Evolutionary conservation across 2,113 vertebrate species (phyloP).

Genomic region (Gambusia holbrooki): DNA sequence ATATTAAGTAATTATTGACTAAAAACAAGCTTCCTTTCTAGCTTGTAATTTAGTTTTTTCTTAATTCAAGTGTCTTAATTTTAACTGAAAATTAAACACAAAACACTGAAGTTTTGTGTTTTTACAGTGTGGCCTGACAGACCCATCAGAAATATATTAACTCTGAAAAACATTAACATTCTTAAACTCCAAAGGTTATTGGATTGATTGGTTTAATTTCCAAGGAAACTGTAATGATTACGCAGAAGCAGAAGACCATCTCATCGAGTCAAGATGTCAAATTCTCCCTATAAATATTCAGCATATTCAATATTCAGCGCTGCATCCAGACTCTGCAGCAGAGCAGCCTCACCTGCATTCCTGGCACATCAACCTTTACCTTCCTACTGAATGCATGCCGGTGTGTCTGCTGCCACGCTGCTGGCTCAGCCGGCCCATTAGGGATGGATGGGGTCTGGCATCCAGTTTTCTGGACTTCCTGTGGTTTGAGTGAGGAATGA

Average conservation of each 20-base stretch:
- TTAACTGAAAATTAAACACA: too few species aligned
- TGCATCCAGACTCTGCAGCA: conserved; percentile 39
- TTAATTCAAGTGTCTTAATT: too few species aligned
- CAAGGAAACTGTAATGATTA: conserved; percentile 34
- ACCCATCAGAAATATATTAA: not conserved
- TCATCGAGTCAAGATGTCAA: conserved; percentile 35
- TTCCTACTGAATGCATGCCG: conserved; percentile 51
- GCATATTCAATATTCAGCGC: not conserved
- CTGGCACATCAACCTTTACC: conserved; percentile 61
- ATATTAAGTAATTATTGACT: too few species aligned
- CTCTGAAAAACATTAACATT: not conserved
- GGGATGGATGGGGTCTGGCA: conserved; percentile 70
- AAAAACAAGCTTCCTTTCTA: too few species aligned
- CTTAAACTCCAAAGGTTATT: conserved; percentile 6
- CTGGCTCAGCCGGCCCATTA: conserved; percentile 57
- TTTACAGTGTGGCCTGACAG: not conserved
- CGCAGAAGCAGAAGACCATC: conserved; percentile 26
- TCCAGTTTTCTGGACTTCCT: conserved; percentile 61
- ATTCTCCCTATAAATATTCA: conserved; percentile 47
- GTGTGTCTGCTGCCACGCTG: conserved; percentile 40
- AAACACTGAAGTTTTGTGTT: too few species aligned
- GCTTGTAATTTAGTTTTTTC: too few species aligned
- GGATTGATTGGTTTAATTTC: conserved; percentile 44
- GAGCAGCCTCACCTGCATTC: conserved; percentile 58
- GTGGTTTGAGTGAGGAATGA: conserved; percentile 52